These are phyloP conservation scores for Nomada fucata DNA, from an alignment of 2,888 invertebrate species.

Conservation along the genomic window DNA sequence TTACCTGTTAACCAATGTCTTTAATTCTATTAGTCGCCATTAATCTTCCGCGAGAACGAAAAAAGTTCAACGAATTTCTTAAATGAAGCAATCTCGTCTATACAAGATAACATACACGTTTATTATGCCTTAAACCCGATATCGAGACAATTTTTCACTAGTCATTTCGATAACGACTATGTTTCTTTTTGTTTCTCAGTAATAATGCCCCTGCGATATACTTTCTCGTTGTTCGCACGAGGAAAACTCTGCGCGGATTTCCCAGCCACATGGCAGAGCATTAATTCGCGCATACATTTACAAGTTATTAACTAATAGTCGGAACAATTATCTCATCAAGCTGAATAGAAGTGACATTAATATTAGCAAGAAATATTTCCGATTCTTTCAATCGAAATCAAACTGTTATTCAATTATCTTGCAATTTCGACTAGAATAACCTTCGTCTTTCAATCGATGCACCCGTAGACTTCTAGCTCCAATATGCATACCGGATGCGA, in stretches of 20 bases:
- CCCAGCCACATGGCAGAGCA: background rate
- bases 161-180: background rate
- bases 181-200: background rate
- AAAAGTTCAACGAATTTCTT: background rate
- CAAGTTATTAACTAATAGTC: no score
- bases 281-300: background rate
- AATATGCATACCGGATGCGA: constrained; percentile 15
- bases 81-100: background rate
- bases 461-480: background rate
- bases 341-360: background rate
- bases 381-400: no score
- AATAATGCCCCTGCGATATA: background rate
- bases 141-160: background rate
- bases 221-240: background rate
- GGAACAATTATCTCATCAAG: background rate
- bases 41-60: background rate
- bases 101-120: background rate
- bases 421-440: background rate
- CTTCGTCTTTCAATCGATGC: constrained; percentile 8
- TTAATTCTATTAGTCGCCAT: background rate
- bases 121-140: no score
- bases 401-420: background rate
- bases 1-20: background rate
- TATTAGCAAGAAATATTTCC: no score
- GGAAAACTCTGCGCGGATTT: constrained; percentile 12